Evolutionary conservation across 2,113 vertebrate species (phyloP).

Genomic region (Smithornis capensis): DNA sequence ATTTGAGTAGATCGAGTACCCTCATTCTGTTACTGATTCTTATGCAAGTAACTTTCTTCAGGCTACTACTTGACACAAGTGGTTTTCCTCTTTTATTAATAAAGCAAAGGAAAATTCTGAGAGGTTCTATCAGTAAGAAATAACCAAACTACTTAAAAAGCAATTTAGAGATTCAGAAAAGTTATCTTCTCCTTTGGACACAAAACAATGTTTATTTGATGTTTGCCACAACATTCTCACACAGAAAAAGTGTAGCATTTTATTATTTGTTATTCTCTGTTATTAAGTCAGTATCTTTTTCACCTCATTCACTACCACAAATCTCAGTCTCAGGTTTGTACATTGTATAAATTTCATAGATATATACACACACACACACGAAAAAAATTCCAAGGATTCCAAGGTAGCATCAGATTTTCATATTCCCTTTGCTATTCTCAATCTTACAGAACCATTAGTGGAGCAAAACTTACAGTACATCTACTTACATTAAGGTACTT

Average conservation of each 20-base stretch:
- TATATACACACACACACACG: rapidly evolving
- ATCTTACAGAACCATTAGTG: neutral
- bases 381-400: neutral
- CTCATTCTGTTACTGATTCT: neutral
- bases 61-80: neutral
- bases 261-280: neutral
- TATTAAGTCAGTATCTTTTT: neutral
- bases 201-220: neutral
- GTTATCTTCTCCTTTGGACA: neutral
- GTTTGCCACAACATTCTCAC: neutral
- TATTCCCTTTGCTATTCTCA: neutral
- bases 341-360: neutral
- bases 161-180: neutral
- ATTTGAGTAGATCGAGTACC: neutral
- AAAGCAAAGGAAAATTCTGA: neutral
- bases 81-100: neutral
- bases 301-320: neutral
- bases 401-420: neutral
- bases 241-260: neutral
- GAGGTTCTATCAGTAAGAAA: neutral
- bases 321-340: neutral
- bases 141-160: neutral
- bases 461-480: neutral
- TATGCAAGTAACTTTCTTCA: neutral
- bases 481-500: neutral